phyloP scores from a whole-genome alignment of 2,113 vertebrate species.

The Chamaetylas fuelleborni region DNA sequence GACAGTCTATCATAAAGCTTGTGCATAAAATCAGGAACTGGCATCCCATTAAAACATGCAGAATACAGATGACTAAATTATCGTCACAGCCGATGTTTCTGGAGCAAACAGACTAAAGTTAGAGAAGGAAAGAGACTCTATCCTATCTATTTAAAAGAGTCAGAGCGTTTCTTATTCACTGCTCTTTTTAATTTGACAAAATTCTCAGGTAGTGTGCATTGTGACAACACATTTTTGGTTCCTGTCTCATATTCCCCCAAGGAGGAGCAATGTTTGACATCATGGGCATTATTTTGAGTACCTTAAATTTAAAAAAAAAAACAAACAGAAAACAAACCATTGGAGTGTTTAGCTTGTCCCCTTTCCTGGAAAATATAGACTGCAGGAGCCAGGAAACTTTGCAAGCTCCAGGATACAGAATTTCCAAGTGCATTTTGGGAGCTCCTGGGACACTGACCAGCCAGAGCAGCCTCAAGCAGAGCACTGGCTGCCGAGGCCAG shows the following conservation, averaged over 20 bases:
- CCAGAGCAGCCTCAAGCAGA: background rate
- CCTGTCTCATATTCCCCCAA: background rate
- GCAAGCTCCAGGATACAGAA: background rate
- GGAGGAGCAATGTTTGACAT: background rate
- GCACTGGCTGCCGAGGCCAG: background rate
- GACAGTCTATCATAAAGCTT: background rate
- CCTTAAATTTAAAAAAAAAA: background rate
- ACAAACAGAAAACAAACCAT: background rate
- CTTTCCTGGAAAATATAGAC: conserved; percentile 50
- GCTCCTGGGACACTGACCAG: accelerated
- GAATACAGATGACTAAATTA: conserved; percentile 34
- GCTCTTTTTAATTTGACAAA: background rate
- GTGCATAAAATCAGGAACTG: conserved; percentile 1
- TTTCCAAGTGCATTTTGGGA: conserved; percentile 9
- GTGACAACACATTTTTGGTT: background rate
- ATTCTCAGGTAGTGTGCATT: background rate
- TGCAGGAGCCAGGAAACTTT: conserved; percentile 51
- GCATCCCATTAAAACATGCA: background rate
- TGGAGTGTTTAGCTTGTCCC: conserved; percentile 14
- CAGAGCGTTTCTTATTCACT: background rate
- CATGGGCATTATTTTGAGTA: background rate
- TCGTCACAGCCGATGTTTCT: background rate
- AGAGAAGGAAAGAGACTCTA: background rate
- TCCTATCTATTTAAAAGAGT: background rate
- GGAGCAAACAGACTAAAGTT: background rate